Base-by-base conservation (phyloP, 2,888 invertebrate genomes). In the Diaphora mendica region DNA sequence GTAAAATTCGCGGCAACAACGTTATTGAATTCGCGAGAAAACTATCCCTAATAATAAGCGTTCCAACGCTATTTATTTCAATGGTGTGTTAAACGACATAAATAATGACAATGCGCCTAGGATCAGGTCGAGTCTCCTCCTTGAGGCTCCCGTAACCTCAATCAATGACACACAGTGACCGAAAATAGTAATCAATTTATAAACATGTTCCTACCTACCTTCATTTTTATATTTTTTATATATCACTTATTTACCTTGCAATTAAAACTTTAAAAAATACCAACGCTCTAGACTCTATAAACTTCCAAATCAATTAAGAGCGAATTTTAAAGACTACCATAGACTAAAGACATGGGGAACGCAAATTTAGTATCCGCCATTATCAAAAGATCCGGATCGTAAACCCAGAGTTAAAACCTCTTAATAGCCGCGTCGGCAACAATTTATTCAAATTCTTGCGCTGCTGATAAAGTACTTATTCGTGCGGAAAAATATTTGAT, bases 351-450 rank as follows among this genome's bases (percentile, higher is more conserved):
- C 88, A 90, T 86, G 87, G 86, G 83, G 85, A 88, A 90, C 88
- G 88, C 86, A 83, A 91, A 91, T 91, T 91, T 91, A 90, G 88
- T 85, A 87, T 82, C 79, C 72, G 78, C 91, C 88, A 90, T 92
- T 91, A 91, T 90, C 88, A 90, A 87, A 84, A 88, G 88, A 90
- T 90, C 85, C 88, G 76, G 88, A 88, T 91, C 91, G 90, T 91
- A 91, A 92, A 91, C 81, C 88, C 84, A 75, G 86, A 89, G 86
- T 89, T 90, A 88, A 90, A 90, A 90, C 86, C 89, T 88, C 89
- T 85, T 90, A 89, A 91, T 88, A 88, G 91, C 90, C 85, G 83
- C 87, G 89, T 87, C 85, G 85, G 88, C 89, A 88, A 91, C 89
- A 90, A 89, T 91, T 91, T 89, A 91, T 90, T 88, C 83, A 89